phyloP scores from a whole-genome alignment of 1,140 invertebrate species.

The Batillaria attramentaria region DNA sequence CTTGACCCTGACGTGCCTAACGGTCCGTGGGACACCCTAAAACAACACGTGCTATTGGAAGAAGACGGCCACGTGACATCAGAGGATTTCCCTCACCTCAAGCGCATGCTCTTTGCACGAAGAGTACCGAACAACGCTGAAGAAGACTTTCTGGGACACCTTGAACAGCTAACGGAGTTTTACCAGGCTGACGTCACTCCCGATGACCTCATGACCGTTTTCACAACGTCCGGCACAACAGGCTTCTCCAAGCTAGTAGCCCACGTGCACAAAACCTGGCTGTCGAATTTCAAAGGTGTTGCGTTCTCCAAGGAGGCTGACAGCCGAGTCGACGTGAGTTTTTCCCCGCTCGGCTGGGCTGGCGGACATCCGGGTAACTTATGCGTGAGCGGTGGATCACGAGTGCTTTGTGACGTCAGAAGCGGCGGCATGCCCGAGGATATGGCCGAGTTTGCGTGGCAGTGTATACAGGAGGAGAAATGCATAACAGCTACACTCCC shows the following conservation, averaged over 20 bases:
- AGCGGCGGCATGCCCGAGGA: not conserved
- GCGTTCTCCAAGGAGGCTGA: no score
- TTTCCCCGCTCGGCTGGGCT: not conserved
- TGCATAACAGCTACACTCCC: not conserved
- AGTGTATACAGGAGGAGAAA: not conserved
- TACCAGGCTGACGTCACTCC: not conserved
- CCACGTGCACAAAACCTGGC: not conserved
- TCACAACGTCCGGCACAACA: constrained; percentile 1
- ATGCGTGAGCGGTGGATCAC: not conserved
- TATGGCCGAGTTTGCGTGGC: not conserved
- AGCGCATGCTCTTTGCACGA: not conserved
- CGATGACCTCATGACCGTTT: not conserved
- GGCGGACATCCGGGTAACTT: not conserved
- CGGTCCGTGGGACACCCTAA: no score
- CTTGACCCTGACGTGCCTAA: no score
- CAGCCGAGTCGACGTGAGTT: not conserved
- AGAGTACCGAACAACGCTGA: not conserved
- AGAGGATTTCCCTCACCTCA: not conserved
- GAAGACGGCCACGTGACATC: not conserved
- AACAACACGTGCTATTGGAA: not conserved
- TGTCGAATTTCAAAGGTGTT: not conserved
- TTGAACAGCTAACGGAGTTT: not conserved
- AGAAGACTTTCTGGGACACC: not conserved
- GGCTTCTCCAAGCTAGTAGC: constrained; percentile 8
- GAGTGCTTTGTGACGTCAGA: constrained; percentile 6